A percentile compares a stretch with the other conserved stretches of the same genome.
These are phyloP conservation scores for Ardeotis arabs DNA, from an alignment of 2,113 vertebrate genomes.

Conservation along the genomic window DNA sequence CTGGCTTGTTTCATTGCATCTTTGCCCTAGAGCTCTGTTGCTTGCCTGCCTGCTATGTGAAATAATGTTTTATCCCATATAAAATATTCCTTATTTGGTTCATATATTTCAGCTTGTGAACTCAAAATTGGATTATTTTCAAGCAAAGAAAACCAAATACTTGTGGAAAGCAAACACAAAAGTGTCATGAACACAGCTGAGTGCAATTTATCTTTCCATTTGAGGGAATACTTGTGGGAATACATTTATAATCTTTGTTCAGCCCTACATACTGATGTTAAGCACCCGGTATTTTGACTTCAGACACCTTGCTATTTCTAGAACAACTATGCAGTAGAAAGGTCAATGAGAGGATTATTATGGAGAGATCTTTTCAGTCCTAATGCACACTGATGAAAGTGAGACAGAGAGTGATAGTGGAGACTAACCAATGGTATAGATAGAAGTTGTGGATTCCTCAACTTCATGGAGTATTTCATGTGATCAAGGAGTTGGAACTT, in stretches of 20 bases:
- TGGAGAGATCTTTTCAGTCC: not conserved
- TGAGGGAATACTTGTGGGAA: not conserved
- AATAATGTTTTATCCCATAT: not conserved
- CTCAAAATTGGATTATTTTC: not conserved
- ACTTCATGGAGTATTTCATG: not conserved
- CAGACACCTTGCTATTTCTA: conserved; percentile 21
- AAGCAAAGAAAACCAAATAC: not conserved
- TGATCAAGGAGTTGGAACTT: not conserved
- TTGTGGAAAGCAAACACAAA: not conserved
- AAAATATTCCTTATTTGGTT: not conserved
- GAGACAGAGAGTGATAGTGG: not conserved
- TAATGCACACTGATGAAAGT: not conserved
- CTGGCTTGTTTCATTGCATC: not conserved
- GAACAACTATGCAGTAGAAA: not conserved
- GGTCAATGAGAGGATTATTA: not conserved
- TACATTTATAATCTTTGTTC: not conserved
- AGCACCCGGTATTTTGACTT: not conserved
- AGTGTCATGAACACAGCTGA: not conserved
- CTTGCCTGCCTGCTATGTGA: not conserved
- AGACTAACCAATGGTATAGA: not conserved
- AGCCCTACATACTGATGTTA: not conserved
- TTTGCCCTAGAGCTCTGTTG: not conserved
- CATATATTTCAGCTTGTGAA: not conserved
- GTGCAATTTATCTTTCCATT: not conserved
- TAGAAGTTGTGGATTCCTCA: not conserved